Evolutionary conservation across 2,888 invertebrate species (phyloP), one percentile per base, ranked within the genome.

Genomic region (Onchidella celtica): DNA sequence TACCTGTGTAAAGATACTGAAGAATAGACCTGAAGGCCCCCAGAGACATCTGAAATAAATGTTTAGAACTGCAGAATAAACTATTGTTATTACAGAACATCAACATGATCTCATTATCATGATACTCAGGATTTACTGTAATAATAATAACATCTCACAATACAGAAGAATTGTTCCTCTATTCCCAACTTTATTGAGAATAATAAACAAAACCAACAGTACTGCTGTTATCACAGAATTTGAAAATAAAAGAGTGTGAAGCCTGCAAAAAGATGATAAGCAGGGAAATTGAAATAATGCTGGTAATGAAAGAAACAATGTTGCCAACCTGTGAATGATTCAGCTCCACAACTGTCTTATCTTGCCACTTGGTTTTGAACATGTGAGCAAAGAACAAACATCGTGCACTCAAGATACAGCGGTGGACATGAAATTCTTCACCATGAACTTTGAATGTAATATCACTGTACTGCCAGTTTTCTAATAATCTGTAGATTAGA

Each of bases 1-100:
- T 86, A 87, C 93, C 94, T 84, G 94, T 94, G 87, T 94, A 94
- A 3, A 94, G 83, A 87, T 92, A 94, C 79, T 93, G 92, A 66
- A 94, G 85, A 59, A 94, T 87, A 2, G 92, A 90, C 61, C 89
- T 88, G 83, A 94, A 94, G 0, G 93, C 93, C 68, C 86, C 87
- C 3, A 93, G 91, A 29, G 87, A 87, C 24, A 94, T 92, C 93
- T 93, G 86, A 32, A 90, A 86, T 66, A 3, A 75, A 65, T 14
- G n/a, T n/a, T n/a, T n/a, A n/a, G n/a, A n/a, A n/a, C n/a, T n/a
- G n/a, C n/a, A n/a, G n/a, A n/a, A n/a, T n/a, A n/a, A n/a, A n/a
- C n/a, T n/a, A n/a, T n/a, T n/a, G n/a, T n/a, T n/a, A n/a, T n/a
- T n/a, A n/a, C n/a, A n/a, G n/a, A n/a, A n/a, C n/a, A n/a, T n/a